A percentile compares a stretch with the other conserved stretches of the same genome.
phyloP scores from a whole-genome alignment of 2,113 vertebrate species.

The Zapornia atra region DNA sequence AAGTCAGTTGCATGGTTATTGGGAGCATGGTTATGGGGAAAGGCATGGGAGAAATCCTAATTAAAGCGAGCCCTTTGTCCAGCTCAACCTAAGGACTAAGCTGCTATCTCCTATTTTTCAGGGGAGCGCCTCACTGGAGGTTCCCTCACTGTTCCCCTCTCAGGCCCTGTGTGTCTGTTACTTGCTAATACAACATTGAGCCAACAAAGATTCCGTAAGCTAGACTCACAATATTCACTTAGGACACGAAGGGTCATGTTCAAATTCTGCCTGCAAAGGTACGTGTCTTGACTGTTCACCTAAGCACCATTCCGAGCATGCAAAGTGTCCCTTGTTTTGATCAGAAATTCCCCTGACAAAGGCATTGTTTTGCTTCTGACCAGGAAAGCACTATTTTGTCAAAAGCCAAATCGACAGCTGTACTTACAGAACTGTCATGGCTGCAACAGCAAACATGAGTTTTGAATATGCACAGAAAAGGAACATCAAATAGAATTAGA shows the following conservation, averaged over 20 bases:
- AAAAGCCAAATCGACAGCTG: neutral
- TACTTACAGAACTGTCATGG: neutral
- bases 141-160: neutral
- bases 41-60: neutral
- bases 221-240: neutral
- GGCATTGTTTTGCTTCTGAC: neutral
- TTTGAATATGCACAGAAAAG: neutral
- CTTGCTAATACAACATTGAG: neutral
- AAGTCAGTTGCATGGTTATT: neutral
- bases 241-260: rapidly evolving
- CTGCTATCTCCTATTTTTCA: neutral
- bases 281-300: neutral
- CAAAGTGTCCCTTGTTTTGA: neutral
- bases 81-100: neutral
- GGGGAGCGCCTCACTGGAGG: neutral
- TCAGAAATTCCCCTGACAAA: neutral
- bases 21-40: neutral
- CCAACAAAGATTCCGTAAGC: neutral
- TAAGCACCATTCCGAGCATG: neutral
- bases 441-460: neutral
- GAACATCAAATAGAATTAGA: neutral
- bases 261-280: neutral
- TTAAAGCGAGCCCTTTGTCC: neutral
- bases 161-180: neutral
- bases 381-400: neutral